Base-by-base conservation (phyloP, 2,888 invertebrate genomes). In the Ectropis crepuscularia region DNA sequence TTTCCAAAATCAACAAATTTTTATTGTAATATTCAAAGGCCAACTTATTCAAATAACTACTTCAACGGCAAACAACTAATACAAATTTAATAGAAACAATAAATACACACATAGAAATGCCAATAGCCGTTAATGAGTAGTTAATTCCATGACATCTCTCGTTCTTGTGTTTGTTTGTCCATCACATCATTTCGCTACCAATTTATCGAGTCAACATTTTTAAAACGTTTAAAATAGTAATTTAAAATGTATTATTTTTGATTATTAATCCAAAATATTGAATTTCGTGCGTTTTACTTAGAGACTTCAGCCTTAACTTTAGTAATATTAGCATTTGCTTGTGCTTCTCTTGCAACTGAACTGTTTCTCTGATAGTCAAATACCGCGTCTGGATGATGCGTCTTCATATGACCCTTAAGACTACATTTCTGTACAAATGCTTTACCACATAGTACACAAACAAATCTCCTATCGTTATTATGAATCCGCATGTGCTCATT, bases 341-440 rank as follows among this genome's bases (percentile, higher is more conserved):
- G 6, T 5, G 10, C 36, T 37, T n/a, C n/a, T 6, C 37, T 42
- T 10, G 5, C 63, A 72, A 43, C 5, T 6, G 8, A 37, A 0
- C 47, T 46, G 38, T 10, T 10, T n/a, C 6, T 5, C 9, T 38
- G 38, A 7, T 28, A 5, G 1, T 10, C 10, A 16, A 16, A 10
- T 0, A 39, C 47, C 5, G 10, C 45, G 7, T 11, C 36, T 2
- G 53, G 43, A 45, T 55, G 55, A 38, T 39, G 12, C 9, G 55
- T 47, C 38, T 38, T 55, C 46, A 39, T 55, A 47, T 55, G 55
- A 12, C 46, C 39, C 16, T 55, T 55, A 1, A 55, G 16, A 74
- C 47, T 88, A 86, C 41, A 82, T 77, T 36, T 80, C 75, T 0
- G 86, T 87, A n/a, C 82, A 55, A 89, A 91, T 0, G 83, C 79